Conservation (phyloP, 1,140 invertebrate genomes). For the Brachionus rotundiformis region DNA sequence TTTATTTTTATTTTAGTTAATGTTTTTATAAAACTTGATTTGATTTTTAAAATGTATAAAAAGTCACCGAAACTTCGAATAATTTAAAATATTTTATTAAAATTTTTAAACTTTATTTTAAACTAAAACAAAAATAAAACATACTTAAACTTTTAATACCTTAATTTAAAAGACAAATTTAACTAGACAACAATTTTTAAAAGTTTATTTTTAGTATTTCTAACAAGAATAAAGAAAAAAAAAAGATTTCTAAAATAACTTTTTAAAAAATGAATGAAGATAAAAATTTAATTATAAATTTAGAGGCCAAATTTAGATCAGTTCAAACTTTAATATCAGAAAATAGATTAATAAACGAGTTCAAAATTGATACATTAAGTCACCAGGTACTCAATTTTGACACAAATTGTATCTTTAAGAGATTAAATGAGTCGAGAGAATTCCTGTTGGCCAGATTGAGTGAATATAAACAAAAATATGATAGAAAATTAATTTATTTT, state of each 20-base stretch:
- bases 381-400: neutral
- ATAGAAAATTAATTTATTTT: neutral
- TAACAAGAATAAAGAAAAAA: neutral
- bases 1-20: no score
- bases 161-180: neutral
- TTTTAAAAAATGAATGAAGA: neutral
- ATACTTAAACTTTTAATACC: neutral
- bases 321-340: neutral
- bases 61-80: no score
- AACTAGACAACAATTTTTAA: neutral
- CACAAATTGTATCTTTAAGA: neutral
- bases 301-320: neutral
- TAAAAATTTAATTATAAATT: neutral
- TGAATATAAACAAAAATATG: neutral
- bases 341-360: neutral
- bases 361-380: neutral
- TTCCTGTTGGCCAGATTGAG: neutral
- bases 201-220: neutral
- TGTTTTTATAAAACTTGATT: no score
- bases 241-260: neutral
- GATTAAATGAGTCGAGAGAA: conserved; percentile 11
- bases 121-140: neutral
- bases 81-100: no score
- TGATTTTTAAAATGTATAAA: no score
- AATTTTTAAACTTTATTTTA: no score